Evolutionary conservation across 37 sponge, comb jelly and placozoan species (phyloP), one percentile per base, ranked within the genome.

Genomic region (Beroe ovata): DNA sequence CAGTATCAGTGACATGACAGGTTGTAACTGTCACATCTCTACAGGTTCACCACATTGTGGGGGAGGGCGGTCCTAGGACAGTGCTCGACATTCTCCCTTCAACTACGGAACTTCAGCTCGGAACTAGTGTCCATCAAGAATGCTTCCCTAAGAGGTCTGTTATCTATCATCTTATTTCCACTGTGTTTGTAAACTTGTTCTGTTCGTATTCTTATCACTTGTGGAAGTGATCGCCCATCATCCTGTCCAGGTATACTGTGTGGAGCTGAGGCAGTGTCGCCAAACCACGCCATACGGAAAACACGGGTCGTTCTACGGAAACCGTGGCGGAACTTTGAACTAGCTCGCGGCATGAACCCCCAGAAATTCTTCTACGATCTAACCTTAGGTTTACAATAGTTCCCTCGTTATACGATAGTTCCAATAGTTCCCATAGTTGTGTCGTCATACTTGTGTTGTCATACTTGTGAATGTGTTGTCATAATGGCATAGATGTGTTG

Each of bases 211-310:
- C n/a, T n/a, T n/a, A n/a, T n/a, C n/a, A n/a, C n/a, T n/a, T n/a
- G n/a, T n/a, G n/a, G n/a, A n/a, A n/a, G n/a, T n/a, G n/a, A n/a
- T n/a, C n/a, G n/a, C n/a, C n/a, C n/a, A n/a, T n/a, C n/a, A n/a
- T n/a, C n/a, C 63, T 16, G 19, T 77, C 38, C 54, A 77, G 84
- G 84, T 25, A 42, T 77, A 4, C 39, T 77, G 8, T 77, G 84
- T 40, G 84, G 84, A n/a, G 84, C 84, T 16, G 84, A 77, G 25
- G 84, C 84, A 22, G 84, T 77, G 54, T 77, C 84, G 0, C 84
- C 84, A 1, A 77, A 77, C 28, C 84, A 77, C 38, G 84, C 84
- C 1, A 77, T 77, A 11, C 39, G 84, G 33, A 77, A 77, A 42
- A 77, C 84, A 8, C 26, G 28, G 28, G 84, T 77, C 2, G 26